phyloP scores from a whole-genome alignment of 2,113 vertebrate species.

The Rutilus rutilus region DNA sequence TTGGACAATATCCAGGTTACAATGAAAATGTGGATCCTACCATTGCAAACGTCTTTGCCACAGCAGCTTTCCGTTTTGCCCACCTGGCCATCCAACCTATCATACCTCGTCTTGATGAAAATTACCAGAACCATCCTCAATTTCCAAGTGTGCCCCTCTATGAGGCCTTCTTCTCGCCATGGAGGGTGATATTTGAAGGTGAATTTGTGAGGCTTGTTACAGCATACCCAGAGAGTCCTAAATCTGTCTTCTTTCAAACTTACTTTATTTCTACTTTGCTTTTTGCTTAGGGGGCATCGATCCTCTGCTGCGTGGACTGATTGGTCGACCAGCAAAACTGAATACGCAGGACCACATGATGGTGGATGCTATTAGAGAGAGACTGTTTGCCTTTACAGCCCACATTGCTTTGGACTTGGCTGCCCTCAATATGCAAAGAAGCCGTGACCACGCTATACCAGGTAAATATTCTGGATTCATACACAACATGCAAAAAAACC shows the following conservation, averaged over 20 bases:
- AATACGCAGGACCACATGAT: conserved; percentile 81
- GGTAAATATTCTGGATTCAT: conserved; percentile 66
- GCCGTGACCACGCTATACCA: conserved; percentile 81
- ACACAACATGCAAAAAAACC: neutral
- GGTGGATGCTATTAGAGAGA: conserved; percentile 81
- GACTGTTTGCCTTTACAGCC: conserved; percentile 75
- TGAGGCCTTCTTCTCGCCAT: conserved; percentile 81
- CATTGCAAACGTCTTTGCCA: conserved; percentile 84
- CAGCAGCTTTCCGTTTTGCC: conserved; percentile 86
- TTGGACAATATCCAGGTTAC: conserved; percentile 77
- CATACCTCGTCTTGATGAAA: conserved; percentile 74
- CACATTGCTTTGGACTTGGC: conserved; percentile 78
- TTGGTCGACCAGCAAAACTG: conserved; percentile 79
- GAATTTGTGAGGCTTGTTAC: conserved; percentile 41
- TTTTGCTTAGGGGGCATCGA: conserved; percentile 80
- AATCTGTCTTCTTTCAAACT: neutral
- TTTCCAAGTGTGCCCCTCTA: conserved; percentile 76
- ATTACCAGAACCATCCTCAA: conserved; percentile 67
- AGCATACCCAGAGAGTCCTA: neutral
- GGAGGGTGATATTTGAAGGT: conserved; percentile 87
- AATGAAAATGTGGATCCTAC: conserved; percentile 78
- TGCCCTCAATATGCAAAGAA: conserved; percentile 82
- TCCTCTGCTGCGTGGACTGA: conserved; percentile 77
- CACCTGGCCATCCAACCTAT: conserved; percentile 83
- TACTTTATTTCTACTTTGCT: neutral